Evolutionary conservation across 2,888 invertebrate species (phyloP), one percentile per base, ranked within the genome.

Genomic region (Drosophila mettleri): DNA sequence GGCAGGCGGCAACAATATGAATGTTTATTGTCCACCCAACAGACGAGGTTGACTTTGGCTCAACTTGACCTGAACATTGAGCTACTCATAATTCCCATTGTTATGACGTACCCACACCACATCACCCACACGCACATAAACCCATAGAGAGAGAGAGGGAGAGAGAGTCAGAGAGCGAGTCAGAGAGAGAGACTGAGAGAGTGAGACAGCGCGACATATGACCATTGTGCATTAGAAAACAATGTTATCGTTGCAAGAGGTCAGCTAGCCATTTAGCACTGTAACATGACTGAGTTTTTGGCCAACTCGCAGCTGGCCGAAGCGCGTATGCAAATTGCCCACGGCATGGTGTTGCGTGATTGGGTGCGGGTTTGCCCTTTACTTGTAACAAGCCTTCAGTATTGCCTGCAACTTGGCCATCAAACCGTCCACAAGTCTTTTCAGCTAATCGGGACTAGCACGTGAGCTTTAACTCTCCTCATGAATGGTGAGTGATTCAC

Each of bases 1-100:
- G 64, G 38, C 36, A 48, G 58, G 58, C 78, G 65, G 77, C 68
- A 61, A 54, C 64, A 41, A 33, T 54, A 14, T 65, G 61, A 52
- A 57, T 65, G 63, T 82, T 82, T 80, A 84, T 82, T 80, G 80
- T 82, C 74, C 84, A 71, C 65, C 65, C 63, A n/a, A n/a, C n/a
- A 51, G 55, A 68, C 78, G 74, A 48, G 55, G 76, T 74, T 77
- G 76, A 73, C 76, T 76, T 66, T 69, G 53, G 69, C 59, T 61
- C 80, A 81, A 81, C 84, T 84, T 83, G 82, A 83, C 82, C 82
- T 74, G 82, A 69, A 65, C 65, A 64, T 49, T 36, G 58, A 52
- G 70, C 43, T 75, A 73, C 66, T 82, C 81, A 82, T 81, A 82
- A 81, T 75, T 68, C 69, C 58, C 69, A 78, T 80, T 84, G 80